These are phyloP conservation scores for Pionites leucogaster DNA, from an alignment of 2,113 vertebrate species.

Conservation along the genomic window DNA sequence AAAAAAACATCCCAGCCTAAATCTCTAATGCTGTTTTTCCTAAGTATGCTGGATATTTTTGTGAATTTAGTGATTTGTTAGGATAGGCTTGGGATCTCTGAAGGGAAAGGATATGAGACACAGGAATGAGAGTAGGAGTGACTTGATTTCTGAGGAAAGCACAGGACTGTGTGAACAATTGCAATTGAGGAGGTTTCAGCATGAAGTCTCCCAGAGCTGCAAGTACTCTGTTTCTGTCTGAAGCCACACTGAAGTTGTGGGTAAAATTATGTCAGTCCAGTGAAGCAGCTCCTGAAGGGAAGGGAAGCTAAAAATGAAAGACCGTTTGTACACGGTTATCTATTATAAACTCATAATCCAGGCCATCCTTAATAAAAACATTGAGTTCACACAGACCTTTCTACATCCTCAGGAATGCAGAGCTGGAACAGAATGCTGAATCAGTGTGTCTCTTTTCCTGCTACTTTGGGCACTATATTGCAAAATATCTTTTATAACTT, in stretches of 20 bases:
- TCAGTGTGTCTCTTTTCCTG: background rate
- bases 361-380: slow-evolving; percentile 35
- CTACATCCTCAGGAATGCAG: slow-evolving; percentile 30
- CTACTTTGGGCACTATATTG: slow-evolving; percentile 36
- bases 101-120: background rate
- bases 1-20: background rate
- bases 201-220: background rate
- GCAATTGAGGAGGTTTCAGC: background rate
- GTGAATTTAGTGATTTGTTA: slow-evolving; percentile 23
- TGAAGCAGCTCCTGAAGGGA: slow-evolving; percentile 11
- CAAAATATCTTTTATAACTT: background rate
- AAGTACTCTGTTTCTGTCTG: background rate
- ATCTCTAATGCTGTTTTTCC: background rate
- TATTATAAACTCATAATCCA: slow-evolving; percentile 40
- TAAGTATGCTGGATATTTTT: background rate
- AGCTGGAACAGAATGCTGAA: background rate
- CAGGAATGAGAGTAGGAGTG: background rate
- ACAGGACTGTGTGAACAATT: background rate
- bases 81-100: background rate
- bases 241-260: background rate
- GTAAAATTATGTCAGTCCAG: background rate
- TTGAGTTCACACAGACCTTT: slow-evolving; percentile 30
- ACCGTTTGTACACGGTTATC: slow-evolving; percentile 46
- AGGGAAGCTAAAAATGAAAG: slow-evolving; percentile 38
- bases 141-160: background rate